Evolutionary conservation across 2,113 vertebrate species (phyloP).

Genomic region (Taxidea taxus): DNA sequence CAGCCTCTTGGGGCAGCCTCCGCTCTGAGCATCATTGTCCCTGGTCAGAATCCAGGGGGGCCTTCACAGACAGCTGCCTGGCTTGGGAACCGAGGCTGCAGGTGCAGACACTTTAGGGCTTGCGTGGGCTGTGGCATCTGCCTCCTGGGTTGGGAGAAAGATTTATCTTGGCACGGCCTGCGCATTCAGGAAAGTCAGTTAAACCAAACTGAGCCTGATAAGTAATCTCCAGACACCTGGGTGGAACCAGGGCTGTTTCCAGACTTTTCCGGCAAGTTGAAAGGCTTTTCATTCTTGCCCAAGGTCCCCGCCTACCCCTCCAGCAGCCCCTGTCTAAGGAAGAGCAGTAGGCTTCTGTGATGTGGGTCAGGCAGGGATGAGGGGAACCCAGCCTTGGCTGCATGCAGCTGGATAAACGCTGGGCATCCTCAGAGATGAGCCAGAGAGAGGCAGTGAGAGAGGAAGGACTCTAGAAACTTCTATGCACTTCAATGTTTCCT

Average conservation of each 20-base stretch:
- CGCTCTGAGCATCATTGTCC: neutral
- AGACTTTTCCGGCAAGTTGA: conserved; percentile 29
- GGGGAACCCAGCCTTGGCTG: too few species aligned
- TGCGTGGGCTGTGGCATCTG: conserved; percentile 24
- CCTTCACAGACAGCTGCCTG: neutral
- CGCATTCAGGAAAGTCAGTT: conserved; percentile 1
- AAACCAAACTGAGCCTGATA: conserved; percentile 19
- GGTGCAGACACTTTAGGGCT: conserved; percentile 2
- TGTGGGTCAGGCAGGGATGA: neutral
- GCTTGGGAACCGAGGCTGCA: neutral
- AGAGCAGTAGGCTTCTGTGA: neutral
- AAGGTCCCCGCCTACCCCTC: neutral
- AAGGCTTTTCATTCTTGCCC: neutral
- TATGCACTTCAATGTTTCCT: neutral
- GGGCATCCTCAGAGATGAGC: neutral
- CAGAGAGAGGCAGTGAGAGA: neutral
- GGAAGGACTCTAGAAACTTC: neutral
- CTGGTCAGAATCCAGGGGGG: neutral
- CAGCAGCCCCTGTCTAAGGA: neutral
- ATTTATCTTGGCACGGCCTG: conserved; percentile 52
- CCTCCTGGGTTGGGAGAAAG: conserved; percentile 47
- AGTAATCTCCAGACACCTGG: conserved; percentile 18
- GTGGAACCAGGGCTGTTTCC: neutral
- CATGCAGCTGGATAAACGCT: neutral
- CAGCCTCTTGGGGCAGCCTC: neutral